Percentiles rank a stretch among this genome's conserved stretches.
These are phyloP conservation scores for Macrophya alboannulata DNA, from an alignment of 2,888 invertebrate species.

Conservation along the genomic window DNA sequence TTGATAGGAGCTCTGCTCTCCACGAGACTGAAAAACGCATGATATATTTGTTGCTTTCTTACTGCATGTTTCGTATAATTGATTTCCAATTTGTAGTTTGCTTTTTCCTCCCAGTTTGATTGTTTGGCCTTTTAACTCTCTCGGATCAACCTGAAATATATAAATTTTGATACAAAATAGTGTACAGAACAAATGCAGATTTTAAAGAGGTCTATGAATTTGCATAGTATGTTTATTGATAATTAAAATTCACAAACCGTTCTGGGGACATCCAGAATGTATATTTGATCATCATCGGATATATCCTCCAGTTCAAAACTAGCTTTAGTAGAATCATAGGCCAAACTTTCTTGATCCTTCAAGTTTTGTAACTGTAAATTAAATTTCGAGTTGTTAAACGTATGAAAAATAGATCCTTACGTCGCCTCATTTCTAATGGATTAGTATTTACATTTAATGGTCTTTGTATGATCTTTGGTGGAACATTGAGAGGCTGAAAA, in stretches of 20 bases:
- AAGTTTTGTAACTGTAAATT: conserved; percentile 61
- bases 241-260: conserved; percentile 58
- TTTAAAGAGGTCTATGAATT: background rate
- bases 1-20: conserved; percentile 30
- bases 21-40: conserved; percentile 61
- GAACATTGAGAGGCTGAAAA: background rate
- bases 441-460: conserved; percentile 61
- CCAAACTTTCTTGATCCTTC: conserved; percentile 55
- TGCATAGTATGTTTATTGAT: background rate
- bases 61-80: conserved; percentile 61
- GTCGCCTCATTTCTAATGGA: background rate
- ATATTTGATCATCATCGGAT: conserved; percentile 63
- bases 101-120: conserved; percentile 62
- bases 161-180: background rate
- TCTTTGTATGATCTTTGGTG: conserved; percentile 55
- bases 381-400: background rate
- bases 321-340: conserved; percentile 38
- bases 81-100: conserved; percentile 62
- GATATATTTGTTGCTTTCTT: conserved; percentile 59
- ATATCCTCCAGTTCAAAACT: conserved; percentile 60
- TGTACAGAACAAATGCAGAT: background rate
- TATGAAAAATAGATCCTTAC: background rate
- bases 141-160: conserved; percentile 61
- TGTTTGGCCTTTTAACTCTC: conserved; percentile 61
- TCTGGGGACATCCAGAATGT: conserved; percentile 63